Evolutionary conservation across 2,888 invertebrate species (phyloP).

Genomic region (Aphodius sticticus): DNA sequence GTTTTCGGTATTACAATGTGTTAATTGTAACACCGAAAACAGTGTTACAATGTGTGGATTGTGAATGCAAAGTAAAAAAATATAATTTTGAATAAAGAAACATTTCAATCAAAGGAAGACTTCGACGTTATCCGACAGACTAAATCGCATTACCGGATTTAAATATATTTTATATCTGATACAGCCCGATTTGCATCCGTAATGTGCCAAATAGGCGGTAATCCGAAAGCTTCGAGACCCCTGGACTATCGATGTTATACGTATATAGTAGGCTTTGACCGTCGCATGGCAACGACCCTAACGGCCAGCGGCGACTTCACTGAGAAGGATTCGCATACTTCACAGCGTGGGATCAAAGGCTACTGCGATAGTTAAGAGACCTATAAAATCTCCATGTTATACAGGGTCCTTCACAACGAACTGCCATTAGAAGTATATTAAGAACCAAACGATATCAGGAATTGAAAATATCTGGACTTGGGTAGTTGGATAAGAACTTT

Average conservation of each 20-base stretch:
- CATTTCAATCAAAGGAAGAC: not conserved
- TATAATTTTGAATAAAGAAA: no score
- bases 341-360: not conserved
- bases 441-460: no score
- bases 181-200: slow-evolving; percentile 53
- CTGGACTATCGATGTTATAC: slow-evolving; percentile 48
- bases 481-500: no score
- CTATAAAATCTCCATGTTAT: no score
- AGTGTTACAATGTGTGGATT: no score
- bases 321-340: slow-evolving; percentile 34
- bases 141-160: not conserved
- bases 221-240: slow-evolving; percentile 45
- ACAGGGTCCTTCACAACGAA: no score
- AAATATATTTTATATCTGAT: not conserved
- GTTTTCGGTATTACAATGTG: no score
- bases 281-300: slow-evolving; percentile 55
- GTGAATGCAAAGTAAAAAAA: no score
- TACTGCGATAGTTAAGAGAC: no score
- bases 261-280: slow-evolving; percentile 39
- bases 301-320: slow-evolving; percentile 49
- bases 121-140: slow-evolving; percentile 9
- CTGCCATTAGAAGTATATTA: no score
- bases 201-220: slow-evolving; percentile 56
- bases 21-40: no score
- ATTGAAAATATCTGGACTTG: no score